Base-by-base conservation (phyloP, 2,888 invertebrate species). In the Cerceris rybyensis region DNA sequence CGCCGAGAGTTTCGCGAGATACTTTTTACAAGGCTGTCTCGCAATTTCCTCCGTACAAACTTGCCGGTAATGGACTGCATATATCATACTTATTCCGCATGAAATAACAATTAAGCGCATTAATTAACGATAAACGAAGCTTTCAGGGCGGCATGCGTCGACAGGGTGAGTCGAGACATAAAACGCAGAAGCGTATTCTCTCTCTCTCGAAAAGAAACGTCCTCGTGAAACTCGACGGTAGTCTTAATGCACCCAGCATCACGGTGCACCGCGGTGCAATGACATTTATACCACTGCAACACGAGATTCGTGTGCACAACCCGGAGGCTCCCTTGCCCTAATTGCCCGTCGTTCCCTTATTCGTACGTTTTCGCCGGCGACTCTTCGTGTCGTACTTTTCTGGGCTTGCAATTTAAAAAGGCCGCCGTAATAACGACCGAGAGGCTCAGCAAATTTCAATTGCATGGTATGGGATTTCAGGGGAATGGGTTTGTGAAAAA, bases 71-170 rank as follows among this genome's bases (percentile, higher is more conserved):
- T 78, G 70, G 74, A 54, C 70, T 16, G 57, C 70, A 60, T 80
- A 16, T 65, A 46, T 80, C 79, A 80, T 80, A 70, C 75, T 80
- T 80, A 79, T 75, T 60, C 46, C 75, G 80, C 80, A 81, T 80
- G 80, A 76, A 75, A 80, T 81, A 81, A 80, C 80, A 72, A 81
- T 81, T 81, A 80, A 63, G 66, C 64, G 77, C 79, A 84, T 85
- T 83, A 85, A 85, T 85, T 83, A 82, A 85, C 80, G 74, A 85
- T 85, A 79, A 85, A 85, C 78, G 78, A 64, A 75, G 80, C 74
- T 78, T 80, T 60, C 54, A 41, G 17, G 17, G 13, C 13, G 16
- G 16, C 43, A 57, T 39, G 71, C 60, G 50, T 41, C 49, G 16
- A 7, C 43, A 43, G 14, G 9, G 50, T 49, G 28, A 5, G 46